Conservation (phyloP, 2,888 invertebrate species). For the Syrista parreyssii region DNA sequence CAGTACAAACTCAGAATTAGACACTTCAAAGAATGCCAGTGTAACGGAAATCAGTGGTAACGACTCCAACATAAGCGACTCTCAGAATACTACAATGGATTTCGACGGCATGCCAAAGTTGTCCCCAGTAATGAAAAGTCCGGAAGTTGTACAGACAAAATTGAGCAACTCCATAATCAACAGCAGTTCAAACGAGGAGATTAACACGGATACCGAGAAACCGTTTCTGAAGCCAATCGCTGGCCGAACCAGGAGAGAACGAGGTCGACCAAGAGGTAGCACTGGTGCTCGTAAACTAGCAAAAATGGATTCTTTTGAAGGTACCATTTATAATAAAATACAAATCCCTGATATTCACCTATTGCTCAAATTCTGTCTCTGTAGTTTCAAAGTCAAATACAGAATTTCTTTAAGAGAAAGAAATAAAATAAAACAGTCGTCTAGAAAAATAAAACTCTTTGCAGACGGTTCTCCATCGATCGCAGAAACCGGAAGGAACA, state of each 20-base stretch:
- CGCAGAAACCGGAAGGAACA: constrained; percentile 52
- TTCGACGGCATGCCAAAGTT: constrained; percentile 63
- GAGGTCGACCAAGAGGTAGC: constrained; percentile 49
- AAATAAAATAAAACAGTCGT: not conserved
- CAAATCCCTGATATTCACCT: no score
- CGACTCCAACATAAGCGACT: constrained; percentile 37
- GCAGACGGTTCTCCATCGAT: constrained; percentile 50
- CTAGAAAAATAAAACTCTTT: constrained; percentile 19
- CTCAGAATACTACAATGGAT: constrained; percentile 46
- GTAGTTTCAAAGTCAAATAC: not conserved
- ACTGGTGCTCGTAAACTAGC: constrained; percentile 51
- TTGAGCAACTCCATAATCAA: constrained; percentile 42
- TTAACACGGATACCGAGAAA: constrained; percentile 49
- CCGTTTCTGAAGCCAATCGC: constrained; percentile 58
- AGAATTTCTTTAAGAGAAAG: not conserved
- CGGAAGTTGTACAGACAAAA: constrained; percentile 43
- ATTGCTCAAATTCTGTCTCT: not conserved
- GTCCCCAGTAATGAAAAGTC: constrained; percentile 55
- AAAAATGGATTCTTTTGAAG: constrained; percentile 53
- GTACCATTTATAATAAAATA: constrained; percentile 28
- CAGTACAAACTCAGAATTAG: constrained; percentile 41
- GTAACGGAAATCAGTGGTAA: constrained; percentile 35
- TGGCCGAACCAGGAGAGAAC: constrained; percentile 49
- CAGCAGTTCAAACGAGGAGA: constrained; percentile 47
- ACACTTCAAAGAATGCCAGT: constrained; percentile 41